These are phyloP conservation scores for Enteromius treurensis DNA, from an alignment of 2,797 vertebrate species.

Conservation along the genomic window DNA sequence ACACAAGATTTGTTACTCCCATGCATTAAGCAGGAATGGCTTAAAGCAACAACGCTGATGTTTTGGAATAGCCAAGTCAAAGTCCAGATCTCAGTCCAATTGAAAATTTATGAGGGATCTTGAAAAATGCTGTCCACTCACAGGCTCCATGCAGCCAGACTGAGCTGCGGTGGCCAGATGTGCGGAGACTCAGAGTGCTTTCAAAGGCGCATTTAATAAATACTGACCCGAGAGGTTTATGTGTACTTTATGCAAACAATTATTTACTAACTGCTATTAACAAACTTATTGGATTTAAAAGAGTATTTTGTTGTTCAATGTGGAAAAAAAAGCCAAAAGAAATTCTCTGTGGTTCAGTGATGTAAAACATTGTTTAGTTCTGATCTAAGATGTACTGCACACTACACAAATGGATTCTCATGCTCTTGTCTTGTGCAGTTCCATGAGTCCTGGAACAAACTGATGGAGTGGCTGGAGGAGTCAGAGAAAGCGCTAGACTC, in stretches of 20 bases:
- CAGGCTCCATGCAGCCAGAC: background rate
- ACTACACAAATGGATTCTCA: constrained; percentile 3
- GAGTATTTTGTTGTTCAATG: constrained; percentile 43
- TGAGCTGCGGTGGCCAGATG: constrained; percentile 12
- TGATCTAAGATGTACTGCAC: background rate
- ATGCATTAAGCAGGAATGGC: background rate
- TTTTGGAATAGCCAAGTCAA: constrained; percentile 1
- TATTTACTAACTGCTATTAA: background rate
- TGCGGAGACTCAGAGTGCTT: background rate
- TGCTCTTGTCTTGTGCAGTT: constrained; percentile 77
- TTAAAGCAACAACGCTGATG: background rate
- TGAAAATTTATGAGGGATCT: background rate
- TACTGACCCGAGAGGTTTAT: background rate
- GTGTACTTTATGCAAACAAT: background rate
- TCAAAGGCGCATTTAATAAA: background rate
- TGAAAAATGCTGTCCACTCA: background rate
- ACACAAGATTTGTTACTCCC: background rate
- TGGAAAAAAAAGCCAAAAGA: background rate
- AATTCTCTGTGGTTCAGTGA: background rate
- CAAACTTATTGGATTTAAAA: constrained; percentile 33
- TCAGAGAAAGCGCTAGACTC: constrained; percentile 92
- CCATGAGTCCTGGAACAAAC: constrained; percentile 94
- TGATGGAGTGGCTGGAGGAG: constrained; percentile 97
- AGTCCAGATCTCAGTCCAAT: constrained; percentile 11
- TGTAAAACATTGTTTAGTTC: background rate